These are phyloP conservation scores for Drosophila neotestacea DNA, from an alignment of 2,888 invertebrate genomes.

Conservation along the genomic window DNA sequence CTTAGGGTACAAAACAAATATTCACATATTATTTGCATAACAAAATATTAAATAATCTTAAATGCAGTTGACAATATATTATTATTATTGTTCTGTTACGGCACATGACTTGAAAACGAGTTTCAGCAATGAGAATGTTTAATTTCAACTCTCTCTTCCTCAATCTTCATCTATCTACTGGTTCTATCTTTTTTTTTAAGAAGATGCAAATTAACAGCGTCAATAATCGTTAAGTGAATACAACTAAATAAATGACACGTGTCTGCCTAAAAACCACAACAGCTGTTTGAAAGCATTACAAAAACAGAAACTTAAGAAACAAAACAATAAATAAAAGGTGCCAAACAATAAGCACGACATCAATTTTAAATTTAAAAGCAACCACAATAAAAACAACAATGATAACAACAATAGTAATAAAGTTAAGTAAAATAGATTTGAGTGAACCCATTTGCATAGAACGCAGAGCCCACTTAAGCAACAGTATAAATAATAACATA, in stretches of 20 bases:
- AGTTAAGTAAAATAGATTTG: constrained; percentile 38
- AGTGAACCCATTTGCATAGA: constrained; percentile 23
- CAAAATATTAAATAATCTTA: constrained; percentile 31
- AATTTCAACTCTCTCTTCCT: constrained; percentile 26
- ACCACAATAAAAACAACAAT: constrained; percentile 1
- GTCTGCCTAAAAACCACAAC: constrained; percentile 51
- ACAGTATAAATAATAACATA: constrained; percentile 27
- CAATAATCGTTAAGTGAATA: constrained; percentile 34
- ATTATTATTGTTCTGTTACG: constrained; percentile 3
- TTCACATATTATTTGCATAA: constrained; percentile 25
- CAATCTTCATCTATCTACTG: background rate
- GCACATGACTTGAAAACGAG: constrained; percentile 49
- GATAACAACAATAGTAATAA: constrained; percentile 43
- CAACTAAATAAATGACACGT: constrained; percentile 54
- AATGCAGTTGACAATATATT: constrained; percentile 42
- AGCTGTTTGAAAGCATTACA: constrained; percentile 49
- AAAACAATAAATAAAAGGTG: constrained; percentile 46
- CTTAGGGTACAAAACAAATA: background rate
- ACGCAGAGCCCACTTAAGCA: constrained; percentile 12
- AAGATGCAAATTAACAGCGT: constrained; percentile 62
- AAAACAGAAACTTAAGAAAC: constrained; percentile 26
- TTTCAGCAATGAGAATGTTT: constrained; percentile 28
- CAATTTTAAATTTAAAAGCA: constrained; percentile 12
- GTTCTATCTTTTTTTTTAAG: constrained; percentile 34
- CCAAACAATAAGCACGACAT: constrained; percentile 36